Base-by-base conservation (phyloP, 2,888 invertebrate genomes). In the Micoletzkya japonica region DNA sequence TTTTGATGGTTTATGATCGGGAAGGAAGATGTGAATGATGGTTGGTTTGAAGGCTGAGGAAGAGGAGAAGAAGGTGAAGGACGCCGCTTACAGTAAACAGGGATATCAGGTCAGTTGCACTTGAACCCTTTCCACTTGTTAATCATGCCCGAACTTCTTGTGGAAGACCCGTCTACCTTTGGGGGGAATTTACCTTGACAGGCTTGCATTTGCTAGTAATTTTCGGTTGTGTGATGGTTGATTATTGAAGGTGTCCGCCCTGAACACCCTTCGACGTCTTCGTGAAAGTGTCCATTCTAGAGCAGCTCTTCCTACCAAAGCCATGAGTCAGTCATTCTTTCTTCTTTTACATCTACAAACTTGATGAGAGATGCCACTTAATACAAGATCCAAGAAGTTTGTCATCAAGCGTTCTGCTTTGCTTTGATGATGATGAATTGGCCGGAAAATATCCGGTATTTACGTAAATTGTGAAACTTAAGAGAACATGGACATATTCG, bases 31-130 rank as follows among this genome's bases (percentile, higher is more conserved):
- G 26, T 10, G 54, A 14, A n/a, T 44, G 49, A 17, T 44, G n/a
- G n/a, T 17, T 44, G n/a, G 17, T 56, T 66, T 66, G 17, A 17
- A 69, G 69, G 69, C 69, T 0, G 69, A 69, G 52, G 69, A 58
- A 26, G 69, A 69, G 37, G 69, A 69, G 60, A 58, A 59, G 39
- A 14, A 59, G n/a, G 50, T 69, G 24, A 69, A 69, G 52, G 59
- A 69, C 37, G 50, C 24, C 26, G 26, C 69, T 36, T 36, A 49
- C n/a, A 69, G 26, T 17, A 69, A 69, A 52, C 49, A 69, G 36
- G 69, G 69, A 49, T 69, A 59, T 30, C 36, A 30, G 4, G 69
- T 69, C 1, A 36, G 44, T 39, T 57, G n/a, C n/a, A n/a, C n/a
- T n/a, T n/a, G n/a, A n/a, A n/a, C n/a, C n/a, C n/a, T n/a, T n/a